phyloP scores from a whole-genome alignment of 2,797 vertebrate genomes.

The Enteromius unitaeniatus region DNA sequence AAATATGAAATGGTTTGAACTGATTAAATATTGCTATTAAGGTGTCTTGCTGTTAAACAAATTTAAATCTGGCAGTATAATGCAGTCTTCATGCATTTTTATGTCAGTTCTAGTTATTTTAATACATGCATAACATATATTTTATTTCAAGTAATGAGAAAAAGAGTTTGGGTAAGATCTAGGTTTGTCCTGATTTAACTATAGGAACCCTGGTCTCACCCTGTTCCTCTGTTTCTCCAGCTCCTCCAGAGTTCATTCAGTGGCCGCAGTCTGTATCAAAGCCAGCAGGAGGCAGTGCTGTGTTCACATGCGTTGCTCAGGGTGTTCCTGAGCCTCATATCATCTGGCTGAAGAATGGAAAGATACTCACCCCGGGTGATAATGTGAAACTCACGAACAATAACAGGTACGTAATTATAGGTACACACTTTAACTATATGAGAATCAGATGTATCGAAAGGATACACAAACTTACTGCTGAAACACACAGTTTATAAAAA shows the following conservation, averaged over 20 bases:
- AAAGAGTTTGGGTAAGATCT: neutral
- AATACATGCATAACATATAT: neutral
- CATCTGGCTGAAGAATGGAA: constrained; percentile 73
- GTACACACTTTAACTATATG: too few relatives aligned
- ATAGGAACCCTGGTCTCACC: neutral
- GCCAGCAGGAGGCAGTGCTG: constrained; percentile 66
- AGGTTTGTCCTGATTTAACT: neutral
- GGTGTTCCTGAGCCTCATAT: constrained; percentile 68
- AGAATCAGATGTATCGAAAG: neutral
- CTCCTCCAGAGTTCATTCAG: constrained; percentile 70
- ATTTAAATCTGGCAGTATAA: neutral
- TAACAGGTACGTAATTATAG: constrained; percentile 64
- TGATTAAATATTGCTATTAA: neutral
- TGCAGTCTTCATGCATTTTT: neutral
- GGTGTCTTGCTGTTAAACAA: neutral
- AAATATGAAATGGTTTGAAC: neutral
- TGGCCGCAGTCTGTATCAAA: constrained; percentile 72
- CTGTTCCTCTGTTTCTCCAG: constrained; percentile 50
- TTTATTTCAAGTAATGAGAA: neutral
- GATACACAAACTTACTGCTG: neutral
- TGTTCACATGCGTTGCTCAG: constrained; percentile 70
- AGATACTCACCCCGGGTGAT: constrained; percentile 65
- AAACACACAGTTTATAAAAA: neutral
- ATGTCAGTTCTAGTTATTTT: neutral
- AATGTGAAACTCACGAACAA: constrained; percentile 68